Evolutionary conservation across 2,888 invertebrate genomes (phyloP).

Genomic region (Anticlea derivata): DNA sequence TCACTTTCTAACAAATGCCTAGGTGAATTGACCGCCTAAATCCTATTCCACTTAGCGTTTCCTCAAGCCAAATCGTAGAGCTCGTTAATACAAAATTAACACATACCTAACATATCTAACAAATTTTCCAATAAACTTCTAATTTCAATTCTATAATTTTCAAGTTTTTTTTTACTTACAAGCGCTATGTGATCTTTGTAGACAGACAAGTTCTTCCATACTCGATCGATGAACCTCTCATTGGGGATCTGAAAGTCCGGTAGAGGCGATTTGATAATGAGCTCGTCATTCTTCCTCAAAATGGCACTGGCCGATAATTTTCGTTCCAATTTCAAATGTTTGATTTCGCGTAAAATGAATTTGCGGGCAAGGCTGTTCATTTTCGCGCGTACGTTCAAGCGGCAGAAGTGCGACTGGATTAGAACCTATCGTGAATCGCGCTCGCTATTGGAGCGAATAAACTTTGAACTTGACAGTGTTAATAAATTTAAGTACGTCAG

Average conservation of each 20-base stretch:
- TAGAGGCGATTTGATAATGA: conserved; percentile 62
- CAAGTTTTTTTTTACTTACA: conserved; percentile 51
- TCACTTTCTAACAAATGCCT: conserved; percentile 13
- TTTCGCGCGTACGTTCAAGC: conserved; percentile 52
- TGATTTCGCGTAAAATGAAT: conserved; percentile 62
- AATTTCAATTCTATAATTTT: no score
- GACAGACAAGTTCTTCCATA: conserved; percentile 58
- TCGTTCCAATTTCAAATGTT: conserved; percentile 62
- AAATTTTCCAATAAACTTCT: no score
- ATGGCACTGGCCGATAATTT: conserved; percentile 55
- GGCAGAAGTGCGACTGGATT: conserved; percentile 49
- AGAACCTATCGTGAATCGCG: conserved; percentile 10
- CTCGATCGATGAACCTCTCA: conserved; percentile 59
- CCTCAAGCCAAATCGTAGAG: no score
- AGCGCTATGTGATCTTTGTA: conserved; percentile 67
- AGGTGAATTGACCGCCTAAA: no score
- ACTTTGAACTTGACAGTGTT: conserved; percentile 40
- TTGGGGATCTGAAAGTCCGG: conserved; percentile 62
- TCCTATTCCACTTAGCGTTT: no score
- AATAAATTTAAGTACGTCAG: conserved; percentile 1
- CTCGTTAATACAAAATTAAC: no score
- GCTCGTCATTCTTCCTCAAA: conserved; percentile 53
- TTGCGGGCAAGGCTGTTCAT: conserved; percentile 62
- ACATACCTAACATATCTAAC: no score
- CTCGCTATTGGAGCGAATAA: conserved; percentile 8